These are phyloP conservation scores for Bilobella aurantiaca DNA, from an alignment of 1,140 invertebrate species.

Conservation along the genomic window DNA sequence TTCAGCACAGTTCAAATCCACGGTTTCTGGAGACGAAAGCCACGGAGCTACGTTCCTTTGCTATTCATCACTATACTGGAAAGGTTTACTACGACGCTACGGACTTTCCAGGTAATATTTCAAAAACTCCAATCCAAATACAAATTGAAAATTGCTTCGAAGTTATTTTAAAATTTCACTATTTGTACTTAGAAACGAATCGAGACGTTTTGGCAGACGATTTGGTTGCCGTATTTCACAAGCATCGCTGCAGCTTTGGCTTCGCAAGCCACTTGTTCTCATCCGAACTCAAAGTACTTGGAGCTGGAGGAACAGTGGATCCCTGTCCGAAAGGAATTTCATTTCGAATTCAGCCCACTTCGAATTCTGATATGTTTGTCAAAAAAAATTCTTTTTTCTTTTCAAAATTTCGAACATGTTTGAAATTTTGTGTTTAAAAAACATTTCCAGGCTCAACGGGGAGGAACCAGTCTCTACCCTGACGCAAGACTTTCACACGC, in stretches of 20 bases:
- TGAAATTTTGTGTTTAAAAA: conserved; percentile 19
- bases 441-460: conserved; percentile 57
- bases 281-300: conserved; percentile 76
- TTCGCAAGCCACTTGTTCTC: conserved; percentile 90
- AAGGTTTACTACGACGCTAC: conserved; percentile 78
- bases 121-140: too few relatives aligned
- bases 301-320: conserved; percentile 61
- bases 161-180: background rate
- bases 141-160: background rate
- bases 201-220: conserved; percentile 84
- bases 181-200: conserved; percentile 59
- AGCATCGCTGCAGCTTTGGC: conserved; percentile 83
- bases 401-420: background rate
- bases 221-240: conserved; percentile 82
- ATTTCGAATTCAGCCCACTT: conserved; percentile 83
- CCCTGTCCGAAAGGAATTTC: conserved; percentile 60
- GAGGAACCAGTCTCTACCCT: conserved; percentile 80
- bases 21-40: conserved; percentile 53
- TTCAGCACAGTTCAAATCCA: conserved; percentile 67
- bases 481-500: conserved; percentile 87
- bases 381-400: conserved; percentile 20
- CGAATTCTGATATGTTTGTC: conserved; percentile 72
- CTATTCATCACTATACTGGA: conserved; percentile 83
- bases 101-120: conserved; percentile 60
- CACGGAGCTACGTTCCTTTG: conserved; percentile 56